Evolutionary conservation across 2,113 vertebrate genomes (phyloP), one percentile per base, ranked within the genome.

Genomic region (Elephas maximus): DNA sequence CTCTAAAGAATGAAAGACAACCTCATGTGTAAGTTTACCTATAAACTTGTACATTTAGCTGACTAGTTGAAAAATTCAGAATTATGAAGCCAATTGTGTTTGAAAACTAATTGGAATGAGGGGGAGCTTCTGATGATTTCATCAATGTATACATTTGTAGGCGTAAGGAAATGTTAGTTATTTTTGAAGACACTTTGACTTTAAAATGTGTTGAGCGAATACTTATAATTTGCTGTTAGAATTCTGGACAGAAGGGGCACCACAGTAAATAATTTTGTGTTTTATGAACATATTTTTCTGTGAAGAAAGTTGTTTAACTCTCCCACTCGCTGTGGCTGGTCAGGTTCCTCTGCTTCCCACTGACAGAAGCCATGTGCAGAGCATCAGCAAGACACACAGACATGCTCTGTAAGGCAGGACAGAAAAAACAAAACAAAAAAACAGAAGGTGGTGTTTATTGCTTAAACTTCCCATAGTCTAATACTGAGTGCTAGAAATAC

Each of bases 191-290:
- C 17, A 73, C 0, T 63, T 84, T 65, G 37, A 91, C 82, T 78
- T 89, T 94, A 74, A 67, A 94, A 62, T 93, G 81, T 45, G 81
- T 86, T 8, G 28, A 87, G 21, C 45, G 65, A 67, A 94, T 90
- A 79, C 10, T 91, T 95, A 21, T 51, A 73, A 94, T 92, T 88
- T 96, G 41, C 33, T 90, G 33, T 37, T 92, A 92, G 1, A 33
- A 77, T 57, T 41, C 28, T 95, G 63, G 67, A 11, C 67, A 92
- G 37, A 96, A 95, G 76, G 69, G 5, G 90, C 78, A 80, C 14
- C 1, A 80, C 48, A 77, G 82, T 77, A 97, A 88, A 82, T 91
- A 84, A 85, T 88, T 86, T 91, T 91, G 17, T 28, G 41, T 93
- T 93, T 82, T 65, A 79, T 30, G 73, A 86, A 57, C 37, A 48